Conservation (phyloP, 2,888 invertebrate genomes). For the Deilephila elpenor region DNA sequence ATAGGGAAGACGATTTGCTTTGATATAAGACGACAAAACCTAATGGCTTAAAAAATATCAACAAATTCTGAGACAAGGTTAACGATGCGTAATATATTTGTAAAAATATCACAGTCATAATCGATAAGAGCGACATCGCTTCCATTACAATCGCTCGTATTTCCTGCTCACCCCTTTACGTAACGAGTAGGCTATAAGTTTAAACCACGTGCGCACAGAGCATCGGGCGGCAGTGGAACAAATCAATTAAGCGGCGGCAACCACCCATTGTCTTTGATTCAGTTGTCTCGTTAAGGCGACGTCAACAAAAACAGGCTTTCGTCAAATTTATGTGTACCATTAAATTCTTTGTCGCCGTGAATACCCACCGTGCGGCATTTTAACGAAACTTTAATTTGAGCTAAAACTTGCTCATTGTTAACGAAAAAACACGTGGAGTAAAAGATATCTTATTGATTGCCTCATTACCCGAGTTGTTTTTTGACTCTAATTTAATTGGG, state of each 20-base stretch:
- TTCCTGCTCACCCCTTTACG: slow-evolving; percentile 25
- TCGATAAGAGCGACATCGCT: background rate
- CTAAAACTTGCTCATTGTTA: slow-evolving; percentile 63
- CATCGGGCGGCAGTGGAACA: slow-evolving; percentile 49
- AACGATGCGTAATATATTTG: slow-evolving; percentile 6
- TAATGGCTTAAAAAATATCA: slow-evolving; percentile 10
- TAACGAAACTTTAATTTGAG: slow-evolving; percentile 75
- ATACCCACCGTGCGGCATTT: slow-evolving; percentile 64
- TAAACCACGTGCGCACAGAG: slow-evolving; percentile 20
- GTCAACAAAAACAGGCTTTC: slow-evolving; percentile 59
- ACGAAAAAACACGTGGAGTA: slow-evolving; percentile 56
- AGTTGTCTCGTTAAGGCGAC: slow-evolving; percentile 70
- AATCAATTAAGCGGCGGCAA: slow-evolving; percentile 64
- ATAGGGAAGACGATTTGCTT: background rate
- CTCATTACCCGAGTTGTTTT: slow-evolving; percentile 65
- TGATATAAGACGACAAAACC: background rate
- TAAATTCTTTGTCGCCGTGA: slow-evolving; percentile 61
- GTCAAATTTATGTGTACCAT: slow-evolving; percentile 73
- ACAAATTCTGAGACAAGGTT: slow-evolving; percentile 11
- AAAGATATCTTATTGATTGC: slow-evolving; percentile 62
- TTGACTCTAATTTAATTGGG: slow-evolving; percentile 74
- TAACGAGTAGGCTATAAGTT: slow-evolving; percentile 28
- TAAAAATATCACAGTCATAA: slow-evolving; percentile 18
- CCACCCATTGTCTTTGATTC: slow-evolving; percentile 75
- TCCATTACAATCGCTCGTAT: slow-evolving; percentile 25